A percentile compares a stretch with the other conserved stretches of the same genome.
These are phyloP conservation scores for Malurus elegans DNA, from an alignment of 2,113 vertebrate genomes.

Conservation along the genomic window DNA sequence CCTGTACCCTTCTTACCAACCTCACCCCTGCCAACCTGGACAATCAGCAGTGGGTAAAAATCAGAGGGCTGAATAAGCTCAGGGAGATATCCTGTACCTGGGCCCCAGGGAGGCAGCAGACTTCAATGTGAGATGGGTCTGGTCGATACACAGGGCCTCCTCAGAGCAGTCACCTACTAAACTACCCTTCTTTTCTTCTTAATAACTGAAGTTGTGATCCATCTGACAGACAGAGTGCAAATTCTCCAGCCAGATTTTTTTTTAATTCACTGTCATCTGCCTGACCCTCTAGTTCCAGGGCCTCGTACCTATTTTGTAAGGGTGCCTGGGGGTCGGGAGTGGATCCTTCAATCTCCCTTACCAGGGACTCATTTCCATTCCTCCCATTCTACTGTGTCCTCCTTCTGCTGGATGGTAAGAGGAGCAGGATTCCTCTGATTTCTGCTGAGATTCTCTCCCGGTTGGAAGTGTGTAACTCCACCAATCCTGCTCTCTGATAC, in stretches of 20 bases:
- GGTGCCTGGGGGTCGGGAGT: not conserved
- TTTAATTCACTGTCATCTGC: not conserved
- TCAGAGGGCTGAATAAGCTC: not conserved
- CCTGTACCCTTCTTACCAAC: not conserved
- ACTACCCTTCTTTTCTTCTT: not conserved
- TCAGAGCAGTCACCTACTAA: not conserved
- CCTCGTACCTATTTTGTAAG: too few species aligned
- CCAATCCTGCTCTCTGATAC: not conserved
- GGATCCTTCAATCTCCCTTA: not conserved
- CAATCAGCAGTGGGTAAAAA: not conserved
- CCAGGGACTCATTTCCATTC: not conserved
- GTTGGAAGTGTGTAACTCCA: not conserved
- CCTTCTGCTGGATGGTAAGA: not conserved
- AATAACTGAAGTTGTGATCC: not conserved
- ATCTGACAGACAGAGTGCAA: not conserved
- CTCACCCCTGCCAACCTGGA: not conserved
- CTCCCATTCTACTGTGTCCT: not conserved
- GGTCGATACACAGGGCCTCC: not conserved
- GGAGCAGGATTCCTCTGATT: too few species aligned
- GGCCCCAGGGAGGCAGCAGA: not conserved
- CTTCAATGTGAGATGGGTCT: not conserved
- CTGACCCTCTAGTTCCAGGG: not conserved
- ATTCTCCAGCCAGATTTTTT: not conserved
- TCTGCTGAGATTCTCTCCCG: not conserved
- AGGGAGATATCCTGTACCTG: not conserved